phyloP scores from a whole-genome alignment of 2,113 vertebrate species.

The Pyrgilauda ruficollis region DNA sequence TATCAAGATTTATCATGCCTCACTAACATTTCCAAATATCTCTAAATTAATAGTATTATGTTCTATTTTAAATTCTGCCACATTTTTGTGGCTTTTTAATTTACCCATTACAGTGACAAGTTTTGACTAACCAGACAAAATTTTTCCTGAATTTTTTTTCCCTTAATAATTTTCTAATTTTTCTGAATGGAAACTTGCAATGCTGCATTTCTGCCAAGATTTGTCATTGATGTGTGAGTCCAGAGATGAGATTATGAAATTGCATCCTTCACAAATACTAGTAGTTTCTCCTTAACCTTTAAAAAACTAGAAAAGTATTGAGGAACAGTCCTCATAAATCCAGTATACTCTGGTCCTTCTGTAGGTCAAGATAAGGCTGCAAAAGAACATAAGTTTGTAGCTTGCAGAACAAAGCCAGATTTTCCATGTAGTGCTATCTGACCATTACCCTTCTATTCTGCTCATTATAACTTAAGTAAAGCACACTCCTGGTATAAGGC shows the following conservation, averaged over 20 bases:
- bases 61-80: not conserved
- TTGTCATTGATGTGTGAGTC: not conserved
- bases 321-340: not conserved
- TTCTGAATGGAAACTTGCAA: not conserved
- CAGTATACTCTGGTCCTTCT: not conserved
- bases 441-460: not conserved
- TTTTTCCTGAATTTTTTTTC: not conserved
- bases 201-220: not conserved
- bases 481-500: not conserved
- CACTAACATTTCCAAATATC: not conserved
- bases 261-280: not conserved
- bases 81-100: not conserved
- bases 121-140: not conserved
- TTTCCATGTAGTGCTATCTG: not conserved
- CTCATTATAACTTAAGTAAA: not conserved
- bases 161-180: not conserved
- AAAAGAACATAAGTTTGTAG: not conserved
- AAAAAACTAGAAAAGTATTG: not conserved
- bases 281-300: not conserved
- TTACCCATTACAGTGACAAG: not conserved
- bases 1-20: not conserved
- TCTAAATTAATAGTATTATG: not conserved
- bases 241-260: not conserved
- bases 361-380: not conserved
- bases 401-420: not conserved